Evolutionary conservation across 2,888 invertebrate species (phyloP).

Genomic region (Hydrotaea cyrtoneurina): DNA sequence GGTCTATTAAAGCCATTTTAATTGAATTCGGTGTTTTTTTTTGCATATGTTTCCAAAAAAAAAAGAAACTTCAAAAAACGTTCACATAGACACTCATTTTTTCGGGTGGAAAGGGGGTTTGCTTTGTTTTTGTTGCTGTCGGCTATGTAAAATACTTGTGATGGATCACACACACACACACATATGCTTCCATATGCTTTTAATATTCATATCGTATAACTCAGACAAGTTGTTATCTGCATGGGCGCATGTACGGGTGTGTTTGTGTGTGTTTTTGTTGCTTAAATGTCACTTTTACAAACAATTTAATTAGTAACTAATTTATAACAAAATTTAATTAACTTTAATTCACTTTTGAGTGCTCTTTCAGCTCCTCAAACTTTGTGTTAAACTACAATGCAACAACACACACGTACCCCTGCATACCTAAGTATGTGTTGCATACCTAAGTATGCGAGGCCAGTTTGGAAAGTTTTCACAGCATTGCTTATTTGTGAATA

Average conservation of each 20-base stretch:
- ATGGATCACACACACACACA: background rate
- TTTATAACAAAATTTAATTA: conserved; percentile 70
- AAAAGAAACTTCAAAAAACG: background rate
- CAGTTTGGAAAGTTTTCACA: background rate
- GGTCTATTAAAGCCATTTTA: conserved; percentile 59
- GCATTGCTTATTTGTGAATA: too few species aligned
- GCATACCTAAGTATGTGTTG: background rate
- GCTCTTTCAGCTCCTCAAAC: conserved; percentile 41
- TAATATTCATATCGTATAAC: conserved; percentile 47
- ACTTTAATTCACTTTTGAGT: conserved; percentile 67
- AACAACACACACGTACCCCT: background rate
- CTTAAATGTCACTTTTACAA: conserved; percentile 65
- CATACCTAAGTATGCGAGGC: conserved; percentile 11
- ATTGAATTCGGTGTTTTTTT: conserved; percentile 50
- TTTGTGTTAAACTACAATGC: conserved; percentile 35
- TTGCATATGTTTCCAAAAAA: background rate
- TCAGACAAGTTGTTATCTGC: conserved; percentile 11
- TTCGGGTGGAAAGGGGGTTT: too few species aligned
- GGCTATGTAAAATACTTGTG: background rate
- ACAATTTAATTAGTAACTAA: conserved; percentile 71
- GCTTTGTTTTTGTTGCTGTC: background rate
- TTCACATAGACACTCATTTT: conserved; percentile 18
- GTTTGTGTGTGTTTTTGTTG: background rate
- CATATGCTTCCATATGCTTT: conserved; percentile 42
- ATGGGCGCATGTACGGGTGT: background rate